Evolutionary conservation across 2,113 vertebrate genomes (phyloP), one percentile per base, ranked within the genome.

Genomic region (Ginglymostoma cirratum): DNA sequence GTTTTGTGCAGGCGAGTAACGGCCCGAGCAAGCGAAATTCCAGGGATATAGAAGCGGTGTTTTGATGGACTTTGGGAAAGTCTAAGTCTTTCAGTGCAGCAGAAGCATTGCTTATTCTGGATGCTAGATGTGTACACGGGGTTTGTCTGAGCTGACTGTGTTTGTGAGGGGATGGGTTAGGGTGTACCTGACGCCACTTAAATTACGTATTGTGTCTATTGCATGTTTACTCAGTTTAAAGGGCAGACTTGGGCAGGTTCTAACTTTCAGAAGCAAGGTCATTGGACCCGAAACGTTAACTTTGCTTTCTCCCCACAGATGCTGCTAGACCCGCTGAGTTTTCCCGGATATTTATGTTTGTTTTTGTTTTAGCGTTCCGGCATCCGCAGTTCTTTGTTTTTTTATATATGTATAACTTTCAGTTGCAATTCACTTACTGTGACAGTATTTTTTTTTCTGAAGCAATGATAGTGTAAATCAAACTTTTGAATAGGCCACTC

Each of bases 131-230:
- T 2, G 89, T 38, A 21, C n/a, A 66, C 61, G 61, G 42, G 86
- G 52, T 61, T 89, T 89, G 27, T 93, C 3, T 38, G n/a, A 7
- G 38, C 23, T 61, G 55, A 12, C 24, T 24, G 86, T 30, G 86
- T 55, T 5, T 1, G 38, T 87, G 48, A 24, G 85, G 30, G 30
- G 4, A n/a, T 15, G 38, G 10, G 92, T 0, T n/a, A 10, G 67
- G 45, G 61, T 61, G 38, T 93, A 93, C n/a, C 38, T 66, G 89
- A 93, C 89, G 34, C 42, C 27, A 52, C 15, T 19, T 95, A 52
- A 95, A 76, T 95, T 95, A 95, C 38, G n/a, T 94, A 48, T 76
- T 95, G 72, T 95, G 24, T 48, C 42, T 69, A 52, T 76, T 95
- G 15, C 69, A 76, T 45, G 72, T 76, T 95, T 34, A 17, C 67